Evolutionary conservation across 1,140 invertebrate species (phyloP), one percentile per base, ranked within the genome.

Genomic region (Whitmania pigra): DNA sequence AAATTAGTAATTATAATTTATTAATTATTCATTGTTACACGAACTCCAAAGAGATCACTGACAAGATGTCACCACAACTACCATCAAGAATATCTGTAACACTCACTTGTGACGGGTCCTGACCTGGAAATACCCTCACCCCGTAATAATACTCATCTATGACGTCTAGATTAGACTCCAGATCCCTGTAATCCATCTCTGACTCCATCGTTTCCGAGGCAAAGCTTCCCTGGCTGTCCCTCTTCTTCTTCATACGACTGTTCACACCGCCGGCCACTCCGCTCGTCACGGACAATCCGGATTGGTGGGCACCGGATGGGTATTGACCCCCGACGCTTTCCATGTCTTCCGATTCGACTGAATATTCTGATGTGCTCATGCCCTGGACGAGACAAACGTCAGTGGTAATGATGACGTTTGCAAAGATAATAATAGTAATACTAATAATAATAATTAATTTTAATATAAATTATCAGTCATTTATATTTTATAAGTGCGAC

Each of bases 121-220:
- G 95, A 69, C 94, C 94, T 54, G 94, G 93, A 75, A 85, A 97
- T 69, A 97, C 91, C 69, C 93, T 80, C 17, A 89, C 84, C 22
- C 92, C 93, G 78, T 96, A 99, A 82, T 94, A 97, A 82, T 97
- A 98, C 83, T 99, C 95, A 80, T 98, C 94, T 78, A 97, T 93
- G 13, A 94, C 82, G 79, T 93, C 94, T 53, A 97, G 77, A 67
- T 80, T 76, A 2, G 79, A 78, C 74, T 80, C 78, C 27, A 82
- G 72, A 69, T 82, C 80, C 36, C 73, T 75, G 2, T 78, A 72
- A 63, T 81, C 80, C 18, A 75, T 74, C 31, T 81, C 80, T 7
- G 79, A 78, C 20, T 77, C 70, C 53, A 63, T 67, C 53, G 31
- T 77, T 43, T 79, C 80, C 0, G 79, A 79, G n/a, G 77, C 79